phyloP scores from a whole-genome alignment of 1,140 invertebrate species.

The Zaprionus tsacasi region DNA sequence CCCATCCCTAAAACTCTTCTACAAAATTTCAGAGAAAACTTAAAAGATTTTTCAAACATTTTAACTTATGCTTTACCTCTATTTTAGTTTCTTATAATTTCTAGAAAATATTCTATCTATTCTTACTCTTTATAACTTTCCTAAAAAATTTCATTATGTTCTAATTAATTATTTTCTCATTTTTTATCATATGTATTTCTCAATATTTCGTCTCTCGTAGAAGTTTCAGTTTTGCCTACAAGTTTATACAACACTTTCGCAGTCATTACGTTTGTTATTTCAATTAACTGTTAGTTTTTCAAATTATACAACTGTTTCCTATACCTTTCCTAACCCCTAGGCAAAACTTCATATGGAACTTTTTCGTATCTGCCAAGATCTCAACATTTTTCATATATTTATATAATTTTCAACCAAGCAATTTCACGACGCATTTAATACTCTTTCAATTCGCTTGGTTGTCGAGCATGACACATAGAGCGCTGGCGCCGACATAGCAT shows the following conservation, averaged over 20 bases:
- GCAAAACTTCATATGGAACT: neutral
- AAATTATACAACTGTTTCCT: neutral
- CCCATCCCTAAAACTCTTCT: too few species aligned
- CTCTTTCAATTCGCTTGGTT: constrained; percentile 9
- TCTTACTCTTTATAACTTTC: too few species aligned
- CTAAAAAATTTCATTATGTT: too few species aligned
- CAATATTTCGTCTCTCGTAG: too few species aligned
- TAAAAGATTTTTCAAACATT: neutral
- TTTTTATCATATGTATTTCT: too few species aligned
- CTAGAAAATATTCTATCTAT: too few species aligned
- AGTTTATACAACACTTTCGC: neutral
- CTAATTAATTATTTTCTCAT: too few species aligned
- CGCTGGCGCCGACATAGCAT: constrained; percentile 22
- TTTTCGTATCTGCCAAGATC: neutral
- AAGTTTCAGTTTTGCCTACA: too few species aligned
- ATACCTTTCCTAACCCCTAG: neutral
- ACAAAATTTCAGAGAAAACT: neutral
- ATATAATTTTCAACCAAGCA: neutral
- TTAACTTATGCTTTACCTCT: neutral
- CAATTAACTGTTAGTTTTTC: neutral
- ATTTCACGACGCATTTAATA: constrained; percentile 3
- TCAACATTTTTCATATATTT: neutral
- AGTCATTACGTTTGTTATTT: neutral
- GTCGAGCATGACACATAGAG: constrained; percentile 41
- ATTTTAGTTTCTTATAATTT: neutral